Base-by-base conservation (phyloP, 2,888 invertebrate genomes). In the Hylaea fasciaria region DNA sequence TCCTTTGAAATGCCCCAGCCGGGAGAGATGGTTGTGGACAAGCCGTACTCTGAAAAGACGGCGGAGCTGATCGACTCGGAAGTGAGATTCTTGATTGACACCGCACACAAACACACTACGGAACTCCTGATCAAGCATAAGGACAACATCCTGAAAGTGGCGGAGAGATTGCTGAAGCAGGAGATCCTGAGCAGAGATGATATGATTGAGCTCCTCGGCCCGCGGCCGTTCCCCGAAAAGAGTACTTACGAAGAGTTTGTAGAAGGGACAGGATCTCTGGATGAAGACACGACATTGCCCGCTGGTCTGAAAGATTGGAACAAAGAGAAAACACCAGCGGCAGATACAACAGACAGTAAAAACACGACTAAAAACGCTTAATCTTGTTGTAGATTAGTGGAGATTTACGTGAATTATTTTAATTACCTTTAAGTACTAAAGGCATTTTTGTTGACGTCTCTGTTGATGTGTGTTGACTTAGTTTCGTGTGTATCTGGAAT, bases 181-280 rank as follows among this genome's bases (percentile, higher is more conserved):
- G 99, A 99, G 91, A 96, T 99, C 70, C 93, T 99, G 50, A 97
- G 97, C 78, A 95, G 99, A 65, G 98, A 98, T 47, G 99, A 99
- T 81, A 98, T 99, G 98, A 97, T 99, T 65, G 98, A 99, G 84
- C 90, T 99, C 37, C 93, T 99, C 47, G 99, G 99, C 0, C 94
- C 95, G 28, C 93, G 99, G 71, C 99, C 99, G 0, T 99, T 99
- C 94, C 96, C 96, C 11, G 99, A 99, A 87, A 99, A 99, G 92
- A 98, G 99, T 12, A 99, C 99, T 10, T 99, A 99, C 79, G 99
- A 99, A 87, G 97, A 99, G 82, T 99, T 99, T 87, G 99, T 99
- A 0, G 99, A 98, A 88, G 98, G 98, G 0, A 98, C 98, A 0
- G 99, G 99, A 1, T 98, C 99, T 0, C 95, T 99, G 75, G 99